Evolutionary conservation across 2,113 vertebrate genomes (phyloP).

Genomic region (Hymenochirus boettgeri): DNA sequence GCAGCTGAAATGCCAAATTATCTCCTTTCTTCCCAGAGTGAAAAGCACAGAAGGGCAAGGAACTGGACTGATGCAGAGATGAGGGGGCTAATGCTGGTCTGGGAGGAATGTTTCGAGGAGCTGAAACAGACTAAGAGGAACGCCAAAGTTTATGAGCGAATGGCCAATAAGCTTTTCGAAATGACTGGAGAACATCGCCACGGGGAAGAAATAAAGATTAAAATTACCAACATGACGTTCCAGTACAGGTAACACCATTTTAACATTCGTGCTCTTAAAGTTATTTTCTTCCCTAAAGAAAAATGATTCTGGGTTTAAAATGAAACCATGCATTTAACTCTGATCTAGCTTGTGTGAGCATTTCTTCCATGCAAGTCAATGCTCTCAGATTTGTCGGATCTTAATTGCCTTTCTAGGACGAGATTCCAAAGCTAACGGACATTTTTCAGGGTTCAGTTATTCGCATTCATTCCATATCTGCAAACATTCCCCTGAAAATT

Average conservation of each 20-base stretch:
- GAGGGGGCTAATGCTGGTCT: constrained; percentile 91
- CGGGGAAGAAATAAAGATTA: constrained; percentile 98
- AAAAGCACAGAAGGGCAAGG: constrained; percentile 93
- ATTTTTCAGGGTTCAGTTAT: too few relatives aligned
- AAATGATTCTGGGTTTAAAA: too few relatives aligned
- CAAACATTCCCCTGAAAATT: too few relatives aligned
- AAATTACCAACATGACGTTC: constrained; percentile 99
- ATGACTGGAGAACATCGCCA: constrained; percentile 92
- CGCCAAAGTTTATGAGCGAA: constrained; percentile 96
- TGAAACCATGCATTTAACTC: too few relatives aligned
- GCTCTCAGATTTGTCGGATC: too few relatives aligned
- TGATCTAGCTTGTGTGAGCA: too few relatives aligned
- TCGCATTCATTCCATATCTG: too few relatives aligned
- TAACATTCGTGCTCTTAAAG: too few relatives aligned
- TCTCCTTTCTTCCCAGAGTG: constrained; percentile 75
- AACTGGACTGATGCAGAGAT: constrained; percentile 98
- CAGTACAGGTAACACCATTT: constrained; percentile 98
- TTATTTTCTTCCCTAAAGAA: too few relatives aligned
- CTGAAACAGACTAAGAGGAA: constrained; percentile 96
- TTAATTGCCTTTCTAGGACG: too few relatives aligned
- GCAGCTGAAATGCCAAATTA: constrained; percentile 82
- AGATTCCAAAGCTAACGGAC: too few relatives aligned
- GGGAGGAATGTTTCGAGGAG: constrained; percentile 93
- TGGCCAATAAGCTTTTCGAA: constrained; percentile 92
- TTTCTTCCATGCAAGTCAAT: too few relatives aligned